Evolutionary conservation across 2,888 invertebrate genomes (phyloP), one percentile per base, ranked within the genome.

Genomic region (Perdita meconis): DNA sequence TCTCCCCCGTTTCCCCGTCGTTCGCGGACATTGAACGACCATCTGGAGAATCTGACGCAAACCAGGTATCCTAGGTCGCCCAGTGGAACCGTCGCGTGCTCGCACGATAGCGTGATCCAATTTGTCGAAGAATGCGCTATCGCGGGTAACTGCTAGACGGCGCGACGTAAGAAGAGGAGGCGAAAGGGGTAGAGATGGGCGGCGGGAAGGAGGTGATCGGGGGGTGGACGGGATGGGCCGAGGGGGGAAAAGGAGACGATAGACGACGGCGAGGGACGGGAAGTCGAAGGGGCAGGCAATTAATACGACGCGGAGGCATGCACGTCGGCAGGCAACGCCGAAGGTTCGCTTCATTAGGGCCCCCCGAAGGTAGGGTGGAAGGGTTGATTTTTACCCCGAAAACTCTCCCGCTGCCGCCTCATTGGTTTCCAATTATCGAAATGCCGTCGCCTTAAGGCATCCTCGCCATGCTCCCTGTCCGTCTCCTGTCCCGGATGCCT

Each of bases 111-210:
- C 90, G 90, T 90, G 90, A 90, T 90, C 90, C 89, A 90, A 90
- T 90, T 90, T 90, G 89, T 89, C 89, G 90, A 90, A 90, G 90
- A 90, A 90, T 90, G 90, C 86, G 87, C 85, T 84, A 89, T 86
- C 86, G 88, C 82, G 86, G 86, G 83, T 79, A 84, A 83, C 86
- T 83, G 82, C 78, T 83, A 82, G 84, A 65, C 78, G 83, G 84
- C 66, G 73, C 69, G 77, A 70, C 73, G 71, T 74, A 74, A 79
- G 79, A 78, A 77, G 81, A 72, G 74, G 77, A 51, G 55, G 67
- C 60, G 56, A 75, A 78, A 74, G 81, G 72, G 64, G 61, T 56
- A 56, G 66, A 66, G 66, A 66, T 36, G 66, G 66, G 53, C 51
- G 56, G 34, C 30, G 44, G 30, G n/a, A n/a, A 51, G 70, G 78